Evolutionary conservation across 2,797 vertebrate species (phyloP), one percentile per base, ranked within the genome.

Genomic region (Danio tinwini): DNA sequence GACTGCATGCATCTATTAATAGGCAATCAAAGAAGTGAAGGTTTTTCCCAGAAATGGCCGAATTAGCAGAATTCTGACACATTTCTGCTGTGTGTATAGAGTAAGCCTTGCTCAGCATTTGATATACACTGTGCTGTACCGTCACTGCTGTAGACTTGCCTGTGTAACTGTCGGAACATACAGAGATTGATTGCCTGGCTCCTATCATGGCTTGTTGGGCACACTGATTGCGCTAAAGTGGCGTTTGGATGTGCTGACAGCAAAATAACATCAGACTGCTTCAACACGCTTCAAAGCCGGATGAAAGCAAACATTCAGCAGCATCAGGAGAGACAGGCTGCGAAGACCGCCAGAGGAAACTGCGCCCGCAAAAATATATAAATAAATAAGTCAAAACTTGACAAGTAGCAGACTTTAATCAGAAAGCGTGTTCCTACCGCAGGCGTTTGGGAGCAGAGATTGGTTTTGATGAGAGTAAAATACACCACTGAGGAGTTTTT

Each of bases 191-290:
- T 85, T 71, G 47, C 42, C 49, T 82, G 64, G 47, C 40, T 78
- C 19, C 68, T 63, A 78, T 83, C 71, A 78, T 44, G 70, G 58
- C 80, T 81, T 80, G 63, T 82, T 84, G 80, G 72, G 55, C 53
- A 42, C 80, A 75, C 58, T 70, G 81, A 82, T 53, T 72, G 75
- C 12, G 1, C 45, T 61, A 67, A 61, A 50, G 59, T 62, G 58
- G 59, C 45, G 63, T 72, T 82, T 77, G 63, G 58, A 70, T 56
- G 16, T 73, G 68, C 59, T 49, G 72, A 80, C 78, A 82, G 59
- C 75, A 72, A 76, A 45, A 77, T 81, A 76, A 81, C 42, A 61
- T 74, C 73, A 40, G 47, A 45, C 58, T 29, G 64, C 67, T 45
- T 67, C 44, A 53, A 64, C 74, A 56, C 62, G 49, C 50, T 71